Evolutionary conservation across 2,888 invertebrate genomes (phyloP).

Genomic region (Caenorhabditis plicata): DNA sequence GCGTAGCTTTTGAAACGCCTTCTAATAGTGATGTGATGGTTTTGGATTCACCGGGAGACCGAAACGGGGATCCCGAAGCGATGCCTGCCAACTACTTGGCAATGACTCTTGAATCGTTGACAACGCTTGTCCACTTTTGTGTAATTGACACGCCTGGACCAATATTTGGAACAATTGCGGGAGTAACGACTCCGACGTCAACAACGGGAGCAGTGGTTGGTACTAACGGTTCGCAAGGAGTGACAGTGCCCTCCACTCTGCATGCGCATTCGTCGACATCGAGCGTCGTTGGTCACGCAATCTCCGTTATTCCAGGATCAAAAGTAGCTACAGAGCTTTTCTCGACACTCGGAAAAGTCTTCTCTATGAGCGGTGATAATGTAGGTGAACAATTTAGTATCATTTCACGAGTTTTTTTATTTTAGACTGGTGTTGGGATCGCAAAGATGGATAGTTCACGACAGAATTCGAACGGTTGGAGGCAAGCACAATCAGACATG

Average conservation of each 20-base stretch:
- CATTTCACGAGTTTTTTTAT: background rate
- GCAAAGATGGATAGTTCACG: constrained; percentile 31
- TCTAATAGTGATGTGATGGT: constrained; percentile 16
- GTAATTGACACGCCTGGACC: constrained; percentile 41
- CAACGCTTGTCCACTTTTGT: constrained; percentile 63
- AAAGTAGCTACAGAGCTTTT: constrained; percentile 74
- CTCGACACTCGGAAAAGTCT: constrained; percentile 80
- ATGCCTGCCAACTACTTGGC: constrained; percentile 60
- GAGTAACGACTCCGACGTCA: background rate
- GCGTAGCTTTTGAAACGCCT: constrained; percentile 23
- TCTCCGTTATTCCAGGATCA: constrained; percentile 60
- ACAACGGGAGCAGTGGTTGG: background rate
- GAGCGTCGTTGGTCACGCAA: constrained; percentile 47
- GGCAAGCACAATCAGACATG: constrained; percentile 75
- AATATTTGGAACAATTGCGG: background rate
- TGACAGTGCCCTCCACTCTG: constrained; percentile 4
- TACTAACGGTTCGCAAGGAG: too few relatives aligned
- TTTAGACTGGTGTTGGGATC: constrained; percentile 18
- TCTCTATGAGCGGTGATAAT: constrained; percentile 69
- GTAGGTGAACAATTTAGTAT: constrained; percentile 1
- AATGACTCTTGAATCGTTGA: constrained; percentile 57
- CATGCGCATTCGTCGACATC: constrained; percentile 16
- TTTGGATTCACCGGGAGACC: constrained; percentile 11
- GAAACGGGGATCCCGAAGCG: constrained; percentile 18
- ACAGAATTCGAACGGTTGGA: constrained; percentile 46